A percentile compares a stretch with the other conserved stretches of the same genome.
Conservation (phyloP, 92 coral and sea anemone genomes). For the Porites cylindrica region DNA sequence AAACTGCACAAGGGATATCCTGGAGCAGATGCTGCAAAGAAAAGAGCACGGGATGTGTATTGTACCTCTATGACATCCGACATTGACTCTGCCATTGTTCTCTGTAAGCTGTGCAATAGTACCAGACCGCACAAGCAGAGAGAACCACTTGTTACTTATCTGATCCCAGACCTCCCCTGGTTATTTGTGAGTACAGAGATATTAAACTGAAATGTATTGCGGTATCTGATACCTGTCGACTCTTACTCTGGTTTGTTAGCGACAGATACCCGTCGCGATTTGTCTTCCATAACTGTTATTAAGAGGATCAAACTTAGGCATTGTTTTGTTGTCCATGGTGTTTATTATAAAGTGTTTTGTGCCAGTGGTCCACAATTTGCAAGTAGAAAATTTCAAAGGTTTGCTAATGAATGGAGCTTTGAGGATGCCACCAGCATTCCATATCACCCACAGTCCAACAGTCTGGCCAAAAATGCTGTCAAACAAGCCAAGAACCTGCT, state of each 20-base stretch:
- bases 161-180: slow-evolving; percentile 37
- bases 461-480: neutral
- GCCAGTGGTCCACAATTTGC: slow-evolving; percentile 68
- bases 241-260: slow-evolving; percentile 51
- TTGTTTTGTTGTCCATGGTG: no score
- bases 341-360: slow-evolving; percentile 7
- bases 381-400: slow-evolving; percentile 35
- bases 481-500: slow-evolving; percentile 14
- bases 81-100: slow-evolving; percentile 41
- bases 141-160: slow-evolving; percentile 38
- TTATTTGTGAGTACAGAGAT: slow-evolving; percentile 26
- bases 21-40: slow-evolving; percentile 59
- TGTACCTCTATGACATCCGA: slow-evolving; percentile 51
- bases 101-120: slow-evolving; percentile 62
- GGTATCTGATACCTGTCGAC: slow-evolving; percentile 31
- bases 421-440: slow-evolving; percentile 46
- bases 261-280: slow-evolving; percentile 22
- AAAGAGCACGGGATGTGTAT: slow-evolving; percentile 49
- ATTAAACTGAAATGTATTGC: slow-evolving; percentile 39
- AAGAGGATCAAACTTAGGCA: slow-evolving; percentile 13
- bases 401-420: no score
- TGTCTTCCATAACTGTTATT: slow-evolving; percentile 40
- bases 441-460: no score
- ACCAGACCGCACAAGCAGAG: slow-evolving; percentile 46
- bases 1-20: slow-evolving; percentile 48